Percentiles rank a stretch among this genome's conserved stretches.
phyloP scores from a whole-genome alignment of 2,888 invertebrate species.

The Athripsodes cinereus region DNA sequence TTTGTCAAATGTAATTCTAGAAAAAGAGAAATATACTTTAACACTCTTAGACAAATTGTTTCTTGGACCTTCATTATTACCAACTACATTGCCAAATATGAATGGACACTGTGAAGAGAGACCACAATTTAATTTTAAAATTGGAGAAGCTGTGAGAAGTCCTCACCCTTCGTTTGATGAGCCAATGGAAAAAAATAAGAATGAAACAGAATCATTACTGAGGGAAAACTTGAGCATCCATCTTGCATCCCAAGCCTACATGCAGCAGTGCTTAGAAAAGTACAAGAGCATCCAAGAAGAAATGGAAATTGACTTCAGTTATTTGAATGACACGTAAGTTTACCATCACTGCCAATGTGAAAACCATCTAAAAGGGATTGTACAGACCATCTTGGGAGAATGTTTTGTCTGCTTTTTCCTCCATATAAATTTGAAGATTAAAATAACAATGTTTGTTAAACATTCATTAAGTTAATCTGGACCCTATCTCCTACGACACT shows the following conservation, averaged over 20 bases:
- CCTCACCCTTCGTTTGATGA: slow-evolving; percentile 34
- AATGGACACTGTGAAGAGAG: slow-evolving; percentile 31
- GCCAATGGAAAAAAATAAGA: slow-evolving; percentile 30
- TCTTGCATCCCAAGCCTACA: slow-evolving; percentile 8
- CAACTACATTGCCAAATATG: slow-evolving; percentile 23
- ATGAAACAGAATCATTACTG: slow-evolving; percentile 42
- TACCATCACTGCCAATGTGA: too few species aligned
- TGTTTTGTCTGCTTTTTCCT: too few species aligned
- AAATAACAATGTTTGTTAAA: too few species aligned
- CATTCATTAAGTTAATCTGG: too few species aligned
- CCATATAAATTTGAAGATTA: too few species aligned
- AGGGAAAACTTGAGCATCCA: slow-evolving; percentile 38
- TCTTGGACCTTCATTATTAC: background rate
- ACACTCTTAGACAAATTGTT: slow-evolving; percentile 35
- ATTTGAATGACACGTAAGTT: too few species aligned
- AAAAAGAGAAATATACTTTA: slow-evolving; percentile 42
- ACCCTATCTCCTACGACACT: too few species aligned
- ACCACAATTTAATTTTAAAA: slow-evolving; percentile 37
- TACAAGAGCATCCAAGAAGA: slow-evolving; percentile 15
- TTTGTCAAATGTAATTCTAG: slow-evolving; percentile 35
- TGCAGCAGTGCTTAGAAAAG: slow-evolving; percentile 14
- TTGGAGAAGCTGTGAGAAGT: slow-evolving; percentile 43
- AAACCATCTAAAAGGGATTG: too few species aligned
- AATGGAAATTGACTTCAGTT: slow-evolving; percentile 2
- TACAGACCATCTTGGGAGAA: too few species aligned